A percentile compares a stretch with the other conserved stretches of the same genome.
Conservation (phyloP, 2,888 invertebrate species). For the Hedychridium roseum region DNA sequence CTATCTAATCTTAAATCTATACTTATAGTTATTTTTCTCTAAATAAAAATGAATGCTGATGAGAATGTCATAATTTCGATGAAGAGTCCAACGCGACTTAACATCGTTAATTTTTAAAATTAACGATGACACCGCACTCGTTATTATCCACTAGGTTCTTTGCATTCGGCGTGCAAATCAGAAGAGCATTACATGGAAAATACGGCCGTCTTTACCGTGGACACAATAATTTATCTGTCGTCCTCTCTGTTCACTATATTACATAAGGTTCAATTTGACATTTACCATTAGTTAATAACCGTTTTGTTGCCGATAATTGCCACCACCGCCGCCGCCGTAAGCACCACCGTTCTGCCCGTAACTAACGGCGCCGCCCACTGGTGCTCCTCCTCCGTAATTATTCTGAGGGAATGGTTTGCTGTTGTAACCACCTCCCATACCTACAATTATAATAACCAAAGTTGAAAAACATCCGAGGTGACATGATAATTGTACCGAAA, state of each 20-base stretch:
- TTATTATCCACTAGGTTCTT: conserved; percentile 12
- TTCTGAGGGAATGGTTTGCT: conserved; percentile 52
- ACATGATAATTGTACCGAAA: background rate
- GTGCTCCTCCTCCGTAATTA: conserved; percentile 41
- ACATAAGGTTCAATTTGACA: conserved; percentile 23
- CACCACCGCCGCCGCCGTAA: conserved; percentile 42
- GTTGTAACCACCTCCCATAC: conserved; percentile 41
- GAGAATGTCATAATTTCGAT: conserved; percentile 16
- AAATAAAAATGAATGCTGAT: conserved; percentile 23
- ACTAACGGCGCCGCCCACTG: conserved; percentile 31
- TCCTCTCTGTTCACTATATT: conserved; percentile 28
- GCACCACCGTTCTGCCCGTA: conserved; percentile 53
- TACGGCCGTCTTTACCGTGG: conserved; percentile 8
- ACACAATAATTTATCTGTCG: conserved; percentile 3
- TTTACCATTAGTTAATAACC: conserved; percentile 47
- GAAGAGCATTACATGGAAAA: conserved; percentile 21
- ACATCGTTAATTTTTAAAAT: conserved; percentile 5
- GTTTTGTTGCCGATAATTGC: conserved; percentile 52
- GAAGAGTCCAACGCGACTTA: conserved; percentile 1
- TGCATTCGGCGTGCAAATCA: conserved; percentile 13
- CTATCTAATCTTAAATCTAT: conserved; percentile 14
- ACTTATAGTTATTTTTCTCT: conserved; percentile 16
- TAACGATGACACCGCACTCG: conserved; percentile 7
- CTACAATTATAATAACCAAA: conserved; percentile 7
- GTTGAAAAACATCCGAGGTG: background rate